Evolutionary conservation across 2,113 vertebrate genomes (phyloP).

Genomic region (Machaerirhynchus nigripectus): DNA sequence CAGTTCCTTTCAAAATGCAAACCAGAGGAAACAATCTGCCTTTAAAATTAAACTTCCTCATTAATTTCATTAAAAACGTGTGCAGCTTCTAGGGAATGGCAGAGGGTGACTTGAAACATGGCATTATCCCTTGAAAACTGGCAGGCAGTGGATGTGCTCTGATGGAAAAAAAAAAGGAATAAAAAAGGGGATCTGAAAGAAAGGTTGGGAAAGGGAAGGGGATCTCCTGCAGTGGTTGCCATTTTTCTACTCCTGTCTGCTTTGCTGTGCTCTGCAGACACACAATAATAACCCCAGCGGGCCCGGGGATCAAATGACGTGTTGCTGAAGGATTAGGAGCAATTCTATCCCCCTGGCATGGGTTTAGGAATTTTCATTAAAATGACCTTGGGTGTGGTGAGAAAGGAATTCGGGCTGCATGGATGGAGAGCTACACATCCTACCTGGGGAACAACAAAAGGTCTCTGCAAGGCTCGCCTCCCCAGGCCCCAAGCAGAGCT

Average conservation of each 20-base stretch:
- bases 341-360: constrained; percentile 87
- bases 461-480: not conserved
- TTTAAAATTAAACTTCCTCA: constrained; percentile 14
- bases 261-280: constrained; percentile 56
- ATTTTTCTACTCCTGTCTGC: constrained; percentile 58
- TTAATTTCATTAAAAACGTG: not conserved
- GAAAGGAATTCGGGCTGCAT: constrained; percentile 78
- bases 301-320: constrained; percentile 79
- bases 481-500: constrained; percentile 18
- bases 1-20: constrained; percentile 1
- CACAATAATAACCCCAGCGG: constrained; percentile 70
- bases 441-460: constrained; percentile 68
- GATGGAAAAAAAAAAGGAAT: not conserved
- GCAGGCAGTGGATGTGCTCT: not conserved
- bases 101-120: not conserved
- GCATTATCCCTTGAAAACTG: not conserved
- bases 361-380: constrained; percentile 92
- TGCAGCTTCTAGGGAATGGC: not conserved
- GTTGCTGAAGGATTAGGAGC: constrained; percentile 85
- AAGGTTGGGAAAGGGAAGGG: constrained; percentile 1
- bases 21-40: constrained; percentile 8
- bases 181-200: not conserved
- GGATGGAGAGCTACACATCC: constrained; percentile 65
- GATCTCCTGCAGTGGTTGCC: constrained; percentile 25
- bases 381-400: constrained; percentile 90